Percentiles rank a stretch among this genome's conserved stretches.
phyloP scores from a whole-genome alignment of 2,888 invertebrate species.

The Drosophila glabriapex region DNA sequence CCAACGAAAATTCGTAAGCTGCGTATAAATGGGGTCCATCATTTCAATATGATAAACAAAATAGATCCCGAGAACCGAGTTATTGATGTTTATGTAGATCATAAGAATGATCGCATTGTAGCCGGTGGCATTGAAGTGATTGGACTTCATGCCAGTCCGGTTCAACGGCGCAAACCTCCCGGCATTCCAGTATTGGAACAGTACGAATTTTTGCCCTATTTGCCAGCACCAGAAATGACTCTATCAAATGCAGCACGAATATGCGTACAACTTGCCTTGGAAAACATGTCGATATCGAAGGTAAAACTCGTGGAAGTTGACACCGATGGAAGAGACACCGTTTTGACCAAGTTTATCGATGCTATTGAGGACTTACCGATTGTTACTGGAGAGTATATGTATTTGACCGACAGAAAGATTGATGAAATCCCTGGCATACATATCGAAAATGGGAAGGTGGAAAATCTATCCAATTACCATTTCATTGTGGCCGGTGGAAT shows the following conservation, averaged over 20 bases:
- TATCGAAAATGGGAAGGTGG: conserved; percentile 88
- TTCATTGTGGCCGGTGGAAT: conserved; percentile 79
- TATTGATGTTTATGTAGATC: conserved; percentile 82
- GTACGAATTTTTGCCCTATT: conserved; percentile 90
- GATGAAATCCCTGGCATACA: conserved; percentile 86
- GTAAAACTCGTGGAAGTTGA: conserved; percentile 88
- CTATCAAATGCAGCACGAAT: conserved; percentile 87
- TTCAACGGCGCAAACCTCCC: conserved; percentile 89
- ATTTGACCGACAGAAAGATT: conserved; percentile 84
- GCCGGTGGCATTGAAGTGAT: conserved; percentile 92
- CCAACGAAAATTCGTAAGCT: conserved; percentile 91
- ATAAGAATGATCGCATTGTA: conserved; percentile 84
- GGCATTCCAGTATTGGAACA: conserved; percentile 92
- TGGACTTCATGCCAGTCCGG: conserved; percentile 91
- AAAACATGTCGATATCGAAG: conserved; percentile 89
- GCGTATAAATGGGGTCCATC: conserved; percentile 89
- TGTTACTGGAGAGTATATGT: conserved; percentile 88
- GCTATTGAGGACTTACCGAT: conserved; percentile 89
- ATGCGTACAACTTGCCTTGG: conserved; percentile 90
- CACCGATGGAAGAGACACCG: conserved; percentile 86
- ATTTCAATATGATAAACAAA: conserved; percentile 86
- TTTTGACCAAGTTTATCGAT: conserved; percentile 87
- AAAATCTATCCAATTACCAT: conserved; percentile 80
- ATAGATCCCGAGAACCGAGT: conserved; percentile 79
- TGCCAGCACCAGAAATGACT: conserved; percentile 69